Evolutionary conservation across 37 sponge, comb jelly and placozoan genomes (phyloP).

Genomic region (Cladorhizidae sp.): DNA sequence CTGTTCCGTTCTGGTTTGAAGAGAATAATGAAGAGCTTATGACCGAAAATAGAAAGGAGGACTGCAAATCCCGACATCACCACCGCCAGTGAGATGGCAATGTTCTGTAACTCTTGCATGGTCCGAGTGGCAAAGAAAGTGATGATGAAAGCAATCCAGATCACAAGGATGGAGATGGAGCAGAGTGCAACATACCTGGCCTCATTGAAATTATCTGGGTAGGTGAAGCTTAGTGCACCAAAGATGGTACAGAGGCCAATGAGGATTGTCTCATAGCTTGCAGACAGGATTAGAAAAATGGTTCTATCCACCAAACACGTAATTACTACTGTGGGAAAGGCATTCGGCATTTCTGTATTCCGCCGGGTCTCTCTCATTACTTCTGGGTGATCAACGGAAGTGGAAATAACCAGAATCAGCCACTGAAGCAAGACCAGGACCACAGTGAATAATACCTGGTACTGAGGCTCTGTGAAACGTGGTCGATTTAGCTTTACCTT

Average conservation of each 20-base stretch:
- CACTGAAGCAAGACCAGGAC: conserved; percentile 43
- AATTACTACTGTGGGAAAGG: conserved; percentile 36
- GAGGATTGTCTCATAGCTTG: conserved; percentile 50
- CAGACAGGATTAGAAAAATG: conserved; percentile 32
- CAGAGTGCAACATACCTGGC: conserved; percentile 66
- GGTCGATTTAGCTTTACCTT: conserved; percentile 17
- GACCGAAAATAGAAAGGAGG: conserved; percentile 56
- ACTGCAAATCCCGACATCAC: conserved; percentile 55
- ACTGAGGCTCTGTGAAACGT: conserved; percentile 55
- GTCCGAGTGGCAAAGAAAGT: conserved; percentile 40
- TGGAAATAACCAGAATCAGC: conserved; percentile 33
- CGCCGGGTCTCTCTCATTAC: background rate
- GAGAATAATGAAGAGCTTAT: conserved; percentile 61
- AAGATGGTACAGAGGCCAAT: conserved; percentile 58
- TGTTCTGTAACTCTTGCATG: conserved; percentile 37
- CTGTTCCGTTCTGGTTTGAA: conserved; percentile 35
- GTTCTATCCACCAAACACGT: conserved; percentile 36
- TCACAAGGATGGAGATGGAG: conserved; percentile 54
- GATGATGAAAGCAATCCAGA: conserved; percentile 63
- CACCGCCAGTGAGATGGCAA: conserved; percentile 40
- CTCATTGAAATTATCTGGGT: conserved; percentile 84
- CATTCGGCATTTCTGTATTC: background rate
- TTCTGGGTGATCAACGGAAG: conserved; percentile 15
- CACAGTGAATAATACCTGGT: conserved; percentile 72
- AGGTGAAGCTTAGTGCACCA: conserved; percentile 59